These are phyloP conservation scores for Sarotherodon lohbergeri DNA, from an alignment of 2,113 vertebrate species.

Conservation along the genomic window DNA sequence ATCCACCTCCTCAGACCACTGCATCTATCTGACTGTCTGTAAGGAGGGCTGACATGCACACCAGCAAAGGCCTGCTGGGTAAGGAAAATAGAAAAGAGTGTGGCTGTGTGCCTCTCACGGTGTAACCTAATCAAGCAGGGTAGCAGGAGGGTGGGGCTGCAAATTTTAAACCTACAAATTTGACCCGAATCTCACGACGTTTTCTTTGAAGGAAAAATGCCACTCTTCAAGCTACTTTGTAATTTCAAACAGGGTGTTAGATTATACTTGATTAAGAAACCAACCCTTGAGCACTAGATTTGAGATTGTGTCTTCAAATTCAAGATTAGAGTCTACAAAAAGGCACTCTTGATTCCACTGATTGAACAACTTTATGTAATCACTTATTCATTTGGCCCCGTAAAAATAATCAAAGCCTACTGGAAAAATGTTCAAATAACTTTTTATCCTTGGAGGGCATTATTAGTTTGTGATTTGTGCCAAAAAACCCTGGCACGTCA, in stretches of 20 bases:
- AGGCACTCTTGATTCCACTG: constrained; percentile 23
- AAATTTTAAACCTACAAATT: neutral
- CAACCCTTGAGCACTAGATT: neutral
- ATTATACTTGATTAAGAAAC: constrained; percentile 10
- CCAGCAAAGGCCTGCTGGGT: neutral
- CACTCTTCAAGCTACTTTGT: neutral
- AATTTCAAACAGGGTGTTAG: neutral
- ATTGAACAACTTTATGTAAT: neutral
- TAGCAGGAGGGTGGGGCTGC: neutral
- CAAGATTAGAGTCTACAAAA: constrained; percentile 25
- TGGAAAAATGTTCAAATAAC: neutral
- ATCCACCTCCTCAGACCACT: constrained; percentile 42
- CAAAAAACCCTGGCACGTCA: neutral
- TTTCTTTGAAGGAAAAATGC: neutral
- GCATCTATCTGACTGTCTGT: neutral
- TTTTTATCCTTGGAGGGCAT: neutral
- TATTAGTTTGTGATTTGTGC: neutral
- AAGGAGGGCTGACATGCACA: neutral
- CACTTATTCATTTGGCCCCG: neutral
- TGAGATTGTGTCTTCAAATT: neutral
- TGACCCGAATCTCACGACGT: neutral
- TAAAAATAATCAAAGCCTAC: neutral
- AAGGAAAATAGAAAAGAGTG: neutral
- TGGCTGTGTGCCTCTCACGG: neutral
- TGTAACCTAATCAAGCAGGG: neutral